These are phyloP conservation scores for Achlya flavicornis DNA, from an alignment of 2,888 invertebrate genomes.

Conservation along the genomic window DNA sequence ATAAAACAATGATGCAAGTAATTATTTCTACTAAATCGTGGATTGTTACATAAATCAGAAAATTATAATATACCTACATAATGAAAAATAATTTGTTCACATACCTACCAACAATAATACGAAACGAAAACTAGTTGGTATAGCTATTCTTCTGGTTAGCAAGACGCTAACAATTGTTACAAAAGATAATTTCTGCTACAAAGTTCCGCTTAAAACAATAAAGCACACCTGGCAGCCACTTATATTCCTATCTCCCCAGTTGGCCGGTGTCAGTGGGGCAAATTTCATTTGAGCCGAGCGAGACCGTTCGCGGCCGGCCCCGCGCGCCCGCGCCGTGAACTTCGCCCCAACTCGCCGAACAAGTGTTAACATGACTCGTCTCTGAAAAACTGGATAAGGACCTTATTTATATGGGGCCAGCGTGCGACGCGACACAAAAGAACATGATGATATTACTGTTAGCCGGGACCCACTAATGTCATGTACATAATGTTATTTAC, in stretches of 20 bases:
- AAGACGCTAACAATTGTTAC: constrained; percentile 18
- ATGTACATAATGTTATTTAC: constrained; percentile 76
- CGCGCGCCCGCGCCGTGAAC: constrained; percentile 48
- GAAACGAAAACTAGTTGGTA: too few relatives aligned
- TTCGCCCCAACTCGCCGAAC: constrained; percentile 67
- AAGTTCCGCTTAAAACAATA: constrained; percentile 47
- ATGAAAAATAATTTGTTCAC: not conserved
- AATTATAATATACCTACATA: too few relatives aligned
- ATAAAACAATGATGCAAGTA: too few relatives aligned
- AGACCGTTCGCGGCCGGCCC: constrained; percentile 49
- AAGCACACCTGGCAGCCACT: constrained; percentile 52
- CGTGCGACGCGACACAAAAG: constrained; percentile 76
- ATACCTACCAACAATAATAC: not conserved
- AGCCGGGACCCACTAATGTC: constrained; percentile 66
- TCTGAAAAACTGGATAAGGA: constrained; percentile 80
- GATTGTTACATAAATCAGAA: too few relatives aligned
- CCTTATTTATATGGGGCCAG: constrained; percentile 81
- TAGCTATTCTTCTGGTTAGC: constrained; percentile 18
- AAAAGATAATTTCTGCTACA: constrained; percentile 26
- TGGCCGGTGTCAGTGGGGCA: constrained; percentile 68
- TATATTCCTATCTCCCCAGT: constrained; percentile 50
- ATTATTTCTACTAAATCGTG: too few relatives aligned
- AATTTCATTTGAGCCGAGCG: constrained; percentile 78
- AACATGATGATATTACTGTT: constrained; percentile 78
- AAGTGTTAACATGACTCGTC: constrained; percentile 79